phyloP scores from a whole-genome alignment of 2,113 vertebrate species.

The Sprattus sprattus region DNA sequence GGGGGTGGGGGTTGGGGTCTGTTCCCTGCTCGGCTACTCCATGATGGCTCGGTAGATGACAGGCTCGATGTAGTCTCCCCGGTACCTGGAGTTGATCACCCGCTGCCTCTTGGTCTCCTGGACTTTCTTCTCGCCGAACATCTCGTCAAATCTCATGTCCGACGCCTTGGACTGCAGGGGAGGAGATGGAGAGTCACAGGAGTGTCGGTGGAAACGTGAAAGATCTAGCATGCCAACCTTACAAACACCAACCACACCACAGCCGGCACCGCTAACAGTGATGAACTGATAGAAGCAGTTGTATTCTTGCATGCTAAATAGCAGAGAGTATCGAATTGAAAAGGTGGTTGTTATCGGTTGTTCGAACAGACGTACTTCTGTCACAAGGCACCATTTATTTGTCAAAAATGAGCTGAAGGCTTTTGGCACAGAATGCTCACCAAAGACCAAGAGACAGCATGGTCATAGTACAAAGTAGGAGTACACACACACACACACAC shows the following conservation, averaged over 20 bases:
- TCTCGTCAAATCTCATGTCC: conserved; percentile 97
- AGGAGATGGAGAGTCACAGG: not conserved
- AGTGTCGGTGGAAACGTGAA: not conserved
- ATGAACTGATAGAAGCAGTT: too few species aligned
- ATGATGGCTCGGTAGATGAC: conserved; percentile 97
- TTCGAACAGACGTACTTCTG: not conserved
- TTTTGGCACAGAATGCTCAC: not conserved
- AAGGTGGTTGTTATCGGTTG: not conserved
- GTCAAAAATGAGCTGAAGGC: not conserved
- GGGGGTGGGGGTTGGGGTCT: conserved; percentile 24
- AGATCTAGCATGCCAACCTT: not conserved
- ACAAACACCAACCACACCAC: too few species aligned
- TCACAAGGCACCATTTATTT: not conserved
- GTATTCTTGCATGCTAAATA: not conserved
- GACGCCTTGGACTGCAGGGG: conserved; percentile 88
- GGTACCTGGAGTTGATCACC: conserved; percentile 96
- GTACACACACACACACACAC: not conserved
- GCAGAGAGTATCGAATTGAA: not conserved
- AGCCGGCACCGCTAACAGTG: too few species aligned
- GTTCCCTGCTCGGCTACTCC: conserved; percentile 74
- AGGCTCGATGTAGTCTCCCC: conserved; percentile 98
- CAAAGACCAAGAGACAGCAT: not conserved
- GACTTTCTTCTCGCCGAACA: conserved; percentile 95
- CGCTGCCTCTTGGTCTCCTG: conserved; percentile 93
- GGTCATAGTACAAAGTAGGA: not conserved